phyloP scores from a whole-genome alignment of 2,113 vertebrate genomes.

The Spilogale gracilis region DNA sequence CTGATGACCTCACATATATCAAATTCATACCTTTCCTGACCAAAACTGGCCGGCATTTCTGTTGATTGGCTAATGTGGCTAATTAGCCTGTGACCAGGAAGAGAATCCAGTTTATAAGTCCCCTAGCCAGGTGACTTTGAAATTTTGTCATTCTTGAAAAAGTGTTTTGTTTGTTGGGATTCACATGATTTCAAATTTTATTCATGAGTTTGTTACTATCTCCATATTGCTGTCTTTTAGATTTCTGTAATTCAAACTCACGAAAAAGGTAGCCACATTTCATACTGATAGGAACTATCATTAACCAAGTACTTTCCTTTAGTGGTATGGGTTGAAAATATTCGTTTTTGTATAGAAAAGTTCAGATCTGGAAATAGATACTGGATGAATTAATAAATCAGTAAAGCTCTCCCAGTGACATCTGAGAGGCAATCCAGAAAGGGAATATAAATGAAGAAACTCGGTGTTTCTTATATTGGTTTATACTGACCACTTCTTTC shows the following conservation, averaged over 20 bases:
- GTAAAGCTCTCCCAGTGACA: background rate
- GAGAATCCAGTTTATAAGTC: background rate
- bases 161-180: background rate
- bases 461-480: background rate
- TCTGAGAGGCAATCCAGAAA: background rate
- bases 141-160: slow-evolving; percentile 7
- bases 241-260: slow-evolving; percentile 39
- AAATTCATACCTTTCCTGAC: background rate
- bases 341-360: background rate
- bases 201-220: background rate
- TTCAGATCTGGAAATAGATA: background rate
- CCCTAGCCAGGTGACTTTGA: background rate
- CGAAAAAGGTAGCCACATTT: background rate
- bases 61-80: background rate
- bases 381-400: background rate
- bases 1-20: background rate
- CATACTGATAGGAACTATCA: background rate
- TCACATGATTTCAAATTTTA: slow-evolving; percentile 10
- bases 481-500: too few relatives aligned
- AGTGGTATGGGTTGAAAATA: background rate
- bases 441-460: background rate
- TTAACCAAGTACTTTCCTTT: background rate
- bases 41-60: background rate
- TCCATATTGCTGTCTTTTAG: background rate
- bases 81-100: background rate